Percentiles rank a stretch among this genome's conserved stretches.
These are phyloP conservation scores for Karalla daura DNA, from an alignment of 2,797 vertebrate species.

Conservation along the genomic window DNA sequence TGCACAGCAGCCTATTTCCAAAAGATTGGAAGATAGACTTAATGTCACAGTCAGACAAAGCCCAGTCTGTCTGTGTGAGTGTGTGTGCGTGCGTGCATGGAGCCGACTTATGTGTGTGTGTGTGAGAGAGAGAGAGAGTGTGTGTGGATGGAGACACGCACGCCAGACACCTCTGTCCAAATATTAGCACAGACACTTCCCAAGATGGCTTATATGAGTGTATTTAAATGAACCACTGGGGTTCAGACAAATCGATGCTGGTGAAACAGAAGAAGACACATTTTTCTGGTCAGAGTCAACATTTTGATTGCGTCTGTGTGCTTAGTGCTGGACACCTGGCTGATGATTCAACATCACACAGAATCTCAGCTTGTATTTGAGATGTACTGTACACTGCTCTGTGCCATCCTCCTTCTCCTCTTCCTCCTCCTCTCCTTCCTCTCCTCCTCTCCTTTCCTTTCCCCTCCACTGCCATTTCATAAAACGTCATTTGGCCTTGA, in stretches of 20 bases:
- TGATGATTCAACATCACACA: constrained; percentile 10
- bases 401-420: too few species aligned
- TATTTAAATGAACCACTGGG: constrained; percentile 50
- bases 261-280: not conserved
- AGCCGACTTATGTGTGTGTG: not conserved
- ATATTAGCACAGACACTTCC: constrained; percentile 71
- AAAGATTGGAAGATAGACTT: constrained; percentile 27
- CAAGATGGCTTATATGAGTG: constrained; percentile 50
- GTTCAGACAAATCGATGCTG: constrained; percentile 11
- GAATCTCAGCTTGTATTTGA: constrained; percentile 20
- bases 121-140: not conserved
- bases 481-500: constrained; percentile 17
- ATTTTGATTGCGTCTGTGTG: constrained; percentile 9
- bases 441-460: too few species aligned
- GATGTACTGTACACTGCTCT: not conserved
- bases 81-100: not conserved
- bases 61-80: constrained; percentile 16
- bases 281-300: constrained; percentile 30
- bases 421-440: too few species aligned
- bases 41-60: constrained; percentile 36
- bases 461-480: not conserved
- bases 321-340: too few species aligned
- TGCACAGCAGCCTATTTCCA: constrained; percentile 24
- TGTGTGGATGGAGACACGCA: not conserved
- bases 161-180: constrained; percentile 59